A percentile compares a stretch with the other conserved stretches of the same genome.
phyloP scores from a whole-genome alignment of 2,113 vertebrate genomes.

The Mastomys natalensis region DNA sequence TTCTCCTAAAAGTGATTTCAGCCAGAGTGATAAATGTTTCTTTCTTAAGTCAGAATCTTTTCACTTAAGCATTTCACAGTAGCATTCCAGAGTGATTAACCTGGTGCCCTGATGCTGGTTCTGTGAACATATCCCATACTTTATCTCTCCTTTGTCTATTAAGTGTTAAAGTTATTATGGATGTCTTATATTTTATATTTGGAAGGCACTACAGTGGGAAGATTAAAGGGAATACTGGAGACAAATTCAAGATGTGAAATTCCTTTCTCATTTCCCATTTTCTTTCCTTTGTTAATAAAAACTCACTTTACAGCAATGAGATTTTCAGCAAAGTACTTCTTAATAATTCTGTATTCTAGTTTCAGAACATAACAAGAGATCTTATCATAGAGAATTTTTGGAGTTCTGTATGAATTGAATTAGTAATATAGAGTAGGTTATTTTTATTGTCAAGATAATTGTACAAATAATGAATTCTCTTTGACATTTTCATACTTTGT shows the following conservation, averaged over 20 bases:
- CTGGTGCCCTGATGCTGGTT: neutral
- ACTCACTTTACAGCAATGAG: neutral
- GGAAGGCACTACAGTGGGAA: neutral
- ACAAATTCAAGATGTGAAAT: neutral
- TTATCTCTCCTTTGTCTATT: slow-evolving; percentile 3
- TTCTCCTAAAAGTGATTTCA: slow-evolving; percentile 41
- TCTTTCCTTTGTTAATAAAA: neutral
- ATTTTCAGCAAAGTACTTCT: slow-evolving; percentile 1
- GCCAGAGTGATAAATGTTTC: slow-evolving; percentile 30
- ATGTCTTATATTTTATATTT: neutral
- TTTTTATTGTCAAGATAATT: neutral
- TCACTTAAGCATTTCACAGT: neutral
- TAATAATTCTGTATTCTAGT: slow-evolving; percentile 3
- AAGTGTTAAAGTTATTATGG: neutral
- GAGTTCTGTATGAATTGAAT: neutral
- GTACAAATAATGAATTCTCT: neutral
- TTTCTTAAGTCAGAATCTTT: slow-evolving; percentile 6
- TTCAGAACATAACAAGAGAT: slow-evolving; percentile 1
- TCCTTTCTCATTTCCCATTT: neutral
- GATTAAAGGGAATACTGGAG: neutral
- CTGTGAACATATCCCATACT: neutral
- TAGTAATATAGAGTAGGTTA: neutral
- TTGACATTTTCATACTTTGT: neutral
- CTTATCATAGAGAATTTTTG: neutral
- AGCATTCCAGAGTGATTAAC: neutral